phyloP scores from a whole-genome alignment of 2,797 vertebrate genomes.

The Lepus townsendii region DNA sequence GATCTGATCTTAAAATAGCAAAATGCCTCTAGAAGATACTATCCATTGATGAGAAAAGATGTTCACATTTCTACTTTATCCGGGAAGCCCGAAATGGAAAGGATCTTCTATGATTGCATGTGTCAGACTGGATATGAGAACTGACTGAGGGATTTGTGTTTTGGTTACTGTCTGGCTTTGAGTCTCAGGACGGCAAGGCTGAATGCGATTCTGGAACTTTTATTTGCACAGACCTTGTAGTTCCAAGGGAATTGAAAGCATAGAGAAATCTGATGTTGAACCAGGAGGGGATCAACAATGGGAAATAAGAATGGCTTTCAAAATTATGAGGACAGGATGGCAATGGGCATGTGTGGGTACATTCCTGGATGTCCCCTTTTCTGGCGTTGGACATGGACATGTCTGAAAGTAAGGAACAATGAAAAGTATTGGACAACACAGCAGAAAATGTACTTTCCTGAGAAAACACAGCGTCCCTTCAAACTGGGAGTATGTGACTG shows the following conservation, averaged over 20 bases:
- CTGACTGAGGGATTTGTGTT: slow-evolving; percentile 84
- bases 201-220: slow-evolving; percentile 84
- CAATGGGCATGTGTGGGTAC: neutral
- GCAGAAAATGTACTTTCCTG: neutral
- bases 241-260: slow-evolving; percentile 86
- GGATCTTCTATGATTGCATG: slow-evolving; percentile 82
- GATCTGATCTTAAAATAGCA: neutral
- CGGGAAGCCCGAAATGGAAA: slow-evolving; percentile 72
- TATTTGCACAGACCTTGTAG: slow-evolving; percentile 82
- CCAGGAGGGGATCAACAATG: slow-evolving; percentile 77
- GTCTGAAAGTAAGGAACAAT: neutral
- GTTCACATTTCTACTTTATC: slow-evolving; percentile 75
- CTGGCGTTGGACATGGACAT: neutral
- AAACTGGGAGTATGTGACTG: neutral
- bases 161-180: slow-evolving; percentile 86
- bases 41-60: slow-evolving; percentile 74
- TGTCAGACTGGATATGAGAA: slow-evolving; percentile 81
- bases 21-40: slow-evolving; percentile 57
- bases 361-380: neutral
- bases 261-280: slow-evolving; percentile 85
- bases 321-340: neutral
- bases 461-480: slow-evolving; percentile 31
- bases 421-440: neutral
- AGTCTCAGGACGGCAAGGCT: slow-evolving; percentile 84
- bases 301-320: slow-evolving; percentile 67